Conservation (phyloP, 1,140 invertebrate species). For the Popillia japonica region DNA sequence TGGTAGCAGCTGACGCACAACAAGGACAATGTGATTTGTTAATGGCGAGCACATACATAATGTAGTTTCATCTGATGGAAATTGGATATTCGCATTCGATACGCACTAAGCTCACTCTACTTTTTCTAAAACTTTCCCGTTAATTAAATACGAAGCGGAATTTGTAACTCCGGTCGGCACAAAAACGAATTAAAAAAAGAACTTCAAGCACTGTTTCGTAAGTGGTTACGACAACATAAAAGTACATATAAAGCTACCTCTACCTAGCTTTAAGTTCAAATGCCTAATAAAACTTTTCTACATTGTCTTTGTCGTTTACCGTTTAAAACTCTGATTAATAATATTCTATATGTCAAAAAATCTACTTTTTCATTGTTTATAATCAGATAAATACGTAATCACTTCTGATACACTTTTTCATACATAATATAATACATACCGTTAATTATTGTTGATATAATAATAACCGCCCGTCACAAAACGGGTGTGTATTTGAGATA, state of each 20-base stretch:
- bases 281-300: neutral
- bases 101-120: neutral
- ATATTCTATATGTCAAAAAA: neutral
- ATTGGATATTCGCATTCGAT: slow-evolving; percentile 6
- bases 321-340: neutral
- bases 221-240: neutral
- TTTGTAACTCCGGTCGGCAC: neutral
- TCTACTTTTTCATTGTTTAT: neutral
- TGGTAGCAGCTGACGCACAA: neutral
- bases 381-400: neutral
- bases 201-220: neutral
- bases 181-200: neutral
- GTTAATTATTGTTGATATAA: slow-evolving; percentile 1
- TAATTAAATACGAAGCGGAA: slow-evolving; percentile 10
- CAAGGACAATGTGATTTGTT: slow-evolving; percentile 9
- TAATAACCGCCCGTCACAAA: neutral
- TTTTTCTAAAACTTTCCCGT: slow-evolving; percentile 11
- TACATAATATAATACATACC: neutral
- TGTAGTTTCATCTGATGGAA: slow-evolving; percentile 6
- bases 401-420: neutral
- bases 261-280: neutral
- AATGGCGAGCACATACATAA: neutral
- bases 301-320: neutral
- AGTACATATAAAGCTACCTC: neutral
- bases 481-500: neutral